Percentiles rank a stretch among this genome's conserved stretches.
These are phyloP conservation scores for Ptychobarbus kaznakovi DNA, from an alignment of 2,797 vertebrate species.

Conservation along the genomic window DNA sequence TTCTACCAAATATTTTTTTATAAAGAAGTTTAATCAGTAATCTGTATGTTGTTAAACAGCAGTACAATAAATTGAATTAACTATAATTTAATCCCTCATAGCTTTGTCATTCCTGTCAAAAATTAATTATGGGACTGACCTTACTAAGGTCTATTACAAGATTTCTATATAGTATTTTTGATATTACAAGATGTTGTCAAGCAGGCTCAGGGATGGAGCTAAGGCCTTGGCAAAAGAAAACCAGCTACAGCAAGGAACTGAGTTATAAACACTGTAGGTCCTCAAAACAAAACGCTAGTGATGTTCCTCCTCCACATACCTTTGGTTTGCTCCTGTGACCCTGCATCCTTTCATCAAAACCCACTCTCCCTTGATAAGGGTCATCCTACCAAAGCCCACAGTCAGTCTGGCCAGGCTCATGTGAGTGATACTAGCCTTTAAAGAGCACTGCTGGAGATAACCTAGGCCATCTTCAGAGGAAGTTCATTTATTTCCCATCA, in stretches of 20 bases:
- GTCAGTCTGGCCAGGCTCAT: constrained; percentile 56
- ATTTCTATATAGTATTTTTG: not conserved
- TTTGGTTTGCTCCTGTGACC: constrained; percentile 63
- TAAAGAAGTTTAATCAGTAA: not conserved
- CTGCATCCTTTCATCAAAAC: constrained; percentile 57
- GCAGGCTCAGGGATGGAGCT: not conserved
- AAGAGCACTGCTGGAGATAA: constrained; percentile 59
- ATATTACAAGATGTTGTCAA: not conserved
- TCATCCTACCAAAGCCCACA: constrained; percentile 44
- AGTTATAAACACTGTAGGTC: constrained; percentile 3
- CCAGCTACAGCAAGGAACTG: constrained; percentile 1
- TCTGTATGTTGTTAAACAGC: not conserved
- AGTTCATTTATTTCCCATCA: constrained; percentile 54
- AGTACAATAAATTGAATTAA: not conserved
- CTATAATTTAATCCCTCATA: not conserved
- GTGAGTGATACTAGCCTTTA: constrained; percentile 53
- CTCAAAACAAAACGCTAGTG: constrained; percentile 16
- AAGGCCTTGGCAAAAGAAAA: not conserved
- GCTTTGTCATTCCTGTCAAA: not conserved
- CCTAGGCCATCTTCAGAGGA: constrained; percentile 58
- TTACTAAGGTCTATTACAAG: not conserved
- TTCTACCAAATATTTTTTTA: no score
- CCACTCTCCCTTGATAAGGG: constrained; percentile 45
- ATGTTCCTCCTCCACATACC: constrained; percentile 69
- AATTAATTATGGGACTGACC: not conserved